Percentiles rank a stretch among this genome's conserved stretches.
These are phyloP conservation scores for Bolinopsis microptera DNA, from an alignment of 37 sponge, comb jelly and placozoan species.

Conservation along the genomic window DNA sequence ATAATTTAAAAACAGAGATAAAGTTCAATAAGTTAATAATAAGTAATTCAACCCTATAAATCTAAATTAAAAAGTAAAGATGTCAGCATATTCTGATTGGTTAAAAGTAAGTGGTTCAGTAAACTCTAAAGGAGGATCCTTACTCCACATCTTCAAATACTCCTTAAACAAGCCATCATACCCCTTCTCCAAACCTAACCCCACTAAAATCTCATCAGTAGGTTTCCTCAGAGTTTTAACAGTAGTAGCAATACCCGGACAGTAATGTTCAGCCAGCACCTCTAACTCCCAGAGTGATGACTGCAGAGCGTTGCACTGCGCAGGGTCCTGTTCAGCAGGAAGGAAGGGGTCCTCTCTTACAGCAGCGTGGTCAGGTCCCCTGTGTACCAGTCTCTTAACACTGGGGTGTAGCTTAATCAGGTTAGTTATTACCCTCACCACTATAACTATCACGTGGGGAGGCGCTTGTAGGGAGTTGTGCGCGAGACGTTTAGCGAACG, in stretches of 20 bases:
- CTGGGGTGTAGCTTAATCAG: slow-evolving; percentile 90
- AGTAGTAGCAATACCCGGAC: slow-evolving; percentile 72
- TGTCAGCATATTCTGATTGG: not conserved
- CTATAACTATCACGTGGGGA: slow-evolving; percentile 81
- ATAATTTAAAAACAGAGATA: no score
- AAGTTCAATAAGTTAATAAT: no score
- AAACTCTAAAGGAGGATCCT: slow-evolving; percentile 53
- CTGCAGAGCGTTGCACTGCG: slow-evolving; percentile 79
- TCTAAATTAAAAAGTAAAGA: slow-evolving; percentile 5
- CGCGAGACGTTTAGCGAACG: slow-evolving; percentile 87
- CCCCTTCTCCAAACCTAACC: slow-evolving; percentile 72
- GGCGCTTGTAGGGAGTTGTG: slow-evolving; percentile 83
- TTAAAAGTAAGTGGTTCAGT: slow-evolving; percentile 14
- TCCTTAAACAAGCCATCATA: not conserved
- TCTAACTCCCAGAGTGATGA: slow-evolving; percentile 96
- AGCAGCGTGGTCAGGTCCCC: slow-evolving; percentile 47
- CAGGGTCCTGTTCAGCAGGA: slow-evolving; percentile 76
- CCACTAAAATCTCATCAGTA: slow-evolving; percentile 67
- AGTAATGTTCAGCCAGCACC: slow-evolving; percentile 85
- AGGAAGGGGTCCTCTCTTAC: slow-evolving; percentile 75
- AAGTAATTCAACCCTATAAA: not conserved
- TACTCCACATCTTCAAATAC: slow-evolving; percentile 63
- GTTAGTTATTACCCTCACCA: slow-evolving; percentile 76
- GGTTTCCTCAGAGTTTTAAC: slow-evolving; percentile 72
- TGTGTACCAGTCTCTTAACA: slow-evolving; percentile 83